Conservation (phyloP, 2,797 vertebrate species). For the Phaenicophaeus curvirostris region DNA sequence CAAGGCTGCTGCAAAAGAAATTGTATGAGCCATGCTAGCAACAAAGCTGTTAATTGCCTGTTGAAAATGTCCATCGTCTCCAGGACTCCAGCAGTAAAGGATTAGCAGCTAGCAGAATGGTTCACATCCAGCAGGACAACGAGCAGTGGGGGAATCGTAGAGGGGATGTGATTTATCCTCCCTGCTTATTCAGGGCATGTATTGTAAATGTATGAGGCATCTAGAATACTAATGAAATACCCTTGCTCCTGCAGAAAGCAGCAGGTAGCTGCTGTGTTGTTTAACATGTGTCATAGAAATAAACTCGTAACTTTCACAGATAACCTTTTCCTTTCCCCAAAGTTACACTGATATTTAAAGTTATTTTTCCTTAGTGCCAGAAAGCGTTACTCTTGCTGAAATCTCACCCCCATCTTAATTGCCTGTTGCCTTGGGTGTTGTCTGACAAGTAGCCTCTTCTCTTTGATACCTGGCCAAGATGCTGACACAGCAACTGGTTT, state of each 20-base stretch:
- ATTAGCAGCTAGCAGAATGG: neutral
- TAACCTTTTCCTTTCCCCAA: neutral
- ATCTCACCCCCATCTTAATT: neutral
- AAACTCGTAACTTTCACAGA: neutral
- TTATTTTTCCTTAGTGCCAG: neutral
- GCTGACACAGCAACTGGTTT: slow-evolving; percentile 26
- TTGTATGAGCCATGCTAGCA: neutral
- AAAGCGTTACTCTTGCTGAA: neutral
- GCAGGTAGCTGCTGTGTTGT: neutral
- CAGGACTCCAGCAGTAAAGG: neutral
- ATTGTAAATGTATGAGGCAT: neutral
- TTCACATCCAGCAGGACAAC: neutral
- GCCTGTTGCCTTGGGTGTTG: neutral
- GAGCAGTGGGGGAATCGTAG: fast-evolving
- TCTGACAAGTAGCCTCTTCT: neutral
- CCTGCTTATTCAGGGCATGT: neutral
- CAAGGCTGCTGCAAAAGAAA: neutral
- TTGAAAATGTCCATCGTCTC: neutral
- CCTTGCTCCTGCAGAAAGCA: neutral
- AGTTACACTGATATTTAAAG: neutral
- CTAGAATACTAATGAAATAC: neutral
- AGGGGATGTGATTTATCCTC: neutral
- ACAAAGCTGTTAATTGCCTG: neutral
- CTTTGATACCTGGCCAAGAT: slow-evolving; percentile 43
- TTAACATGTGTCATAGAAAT: neutral